Base-by-base conservation (phyloP, 2,797 vertebrate genomes). In the Rhadinocentrus ornatus region DNA sequence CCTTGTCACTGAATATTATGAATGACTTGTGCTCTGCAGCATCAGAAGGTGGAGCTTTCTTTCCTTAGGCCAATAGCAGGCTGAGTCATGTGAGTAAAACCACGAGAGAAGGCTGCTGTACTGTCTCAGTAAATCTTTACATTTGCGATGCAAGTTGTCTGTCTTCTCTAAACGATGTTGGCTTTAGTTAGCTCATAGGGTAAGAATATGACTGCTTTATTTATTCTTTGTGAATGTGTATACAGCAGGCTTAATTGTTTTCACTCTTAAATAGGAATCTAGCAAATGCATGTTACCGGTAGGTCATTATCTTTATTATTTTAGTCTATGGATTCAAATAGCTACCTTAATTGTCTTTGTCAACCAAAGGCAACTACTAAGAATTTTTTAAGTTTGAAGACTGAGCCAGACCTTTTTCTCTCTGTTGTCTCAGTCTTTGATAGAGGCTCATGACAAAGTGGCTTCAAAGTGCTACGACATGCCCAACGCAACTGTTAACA, bases 371-470 rank as follows among this genome's bases (percentile, higher is more conserved):
- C n/a, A 20, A 44, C 31, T 16, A 27, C 5, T 29, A 8, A 16
- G 27, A 27, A 18, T 16, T 55, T n/a, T 29, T 15, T 27, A 9
- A 20, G 16, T 20, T 55, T 31, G 3, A 55, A 9, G 27, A 18
- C 27, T 62, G 16, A 69, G 24, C 6, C 0, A 22, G 15, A 12
- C 32, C 22, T 66, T 60, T 54, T 1, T 60, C 2, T 76, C n/a
- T 72, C 3, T 62, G 2, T 26, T 34, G 26, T 60, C 37, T 68
- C 81, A 99, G 98, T 98, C 96, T 52, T 94, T 99, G 78, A 93
- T 99, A 75, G 97, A 99, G 91, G 96, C 97, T 73, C 98, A 99
- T 81, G 98, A 99, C 86, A 96, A 96, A 90, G 98, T 99, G 81
- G 97, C 98, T 81, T 95, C 96, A 46, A 99, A 99, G 90, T 96